Evolutionary conservation across 23 tunicate genomes (phyloP).

Genomic region (Trididemnum miniatum): DNA sequence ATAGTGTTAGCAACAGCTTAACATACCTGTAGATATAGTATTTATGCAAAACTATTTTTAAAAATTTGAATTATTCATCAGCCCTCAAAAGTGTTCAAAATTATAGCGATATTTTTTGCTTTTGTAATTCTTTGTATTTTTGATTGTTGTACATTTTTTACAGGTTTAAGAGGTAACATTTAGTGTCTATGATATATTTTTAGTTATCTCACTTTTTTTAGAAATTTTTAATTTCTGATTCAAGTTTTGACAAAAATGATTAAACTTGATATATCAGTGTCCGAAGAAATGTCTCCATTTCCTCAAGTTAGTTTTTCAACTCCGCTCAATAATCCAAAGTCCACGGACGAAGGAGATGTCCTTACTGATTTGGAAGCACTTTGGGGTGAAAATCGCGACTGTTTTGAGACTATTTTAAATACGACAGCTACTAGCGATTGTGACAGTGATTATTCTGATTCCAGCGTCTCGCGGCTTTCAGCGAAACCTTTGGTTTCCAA

Average conservation of each 20-base stretch:
- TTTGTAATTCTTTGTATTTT: too few relatives aligned
- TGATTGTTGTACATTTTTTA: too few relatives aligned
- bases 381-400: conserved; percentile 69
- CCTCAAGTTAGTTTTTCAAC: conserved; percentile 3
- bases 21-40: too few relatives aligned
- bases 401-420: conserved; percentile 57
- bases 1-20: too few relatives aligned
- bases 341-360: neutral
- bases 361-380: conserved; percentile 56
- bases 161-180: too few relatives aligned
- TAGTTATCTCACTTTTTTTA: too few relatives aligned
- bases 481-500: conserved; percentile 21
- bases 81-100: too few relatives aligned
- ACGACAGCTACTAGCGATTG: conserved; percentile 42
- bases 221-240: too few relatives aligned
- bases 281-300: conserved; percentile 44
- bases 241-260: conserved; percentile 42
- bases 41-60: too few relatives aligned
- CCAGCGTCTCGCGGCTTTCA: neutral
- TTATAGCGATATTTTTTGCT: too few relatives aligned
- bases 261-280: conserved; percentile 28
- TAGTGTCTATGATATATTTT: too few relatives aligned
- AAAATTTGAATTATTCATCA: too few relatives aligned
- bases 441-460: conserved; percentile 14
- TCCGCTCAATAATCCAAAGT: neutral